Evolutionary conservation across 2,888 invertebrate genomes (phyloP), one percentile per base, ranked within the genome.

Genomic region (Paralinhomoeus sp.): DNA sequence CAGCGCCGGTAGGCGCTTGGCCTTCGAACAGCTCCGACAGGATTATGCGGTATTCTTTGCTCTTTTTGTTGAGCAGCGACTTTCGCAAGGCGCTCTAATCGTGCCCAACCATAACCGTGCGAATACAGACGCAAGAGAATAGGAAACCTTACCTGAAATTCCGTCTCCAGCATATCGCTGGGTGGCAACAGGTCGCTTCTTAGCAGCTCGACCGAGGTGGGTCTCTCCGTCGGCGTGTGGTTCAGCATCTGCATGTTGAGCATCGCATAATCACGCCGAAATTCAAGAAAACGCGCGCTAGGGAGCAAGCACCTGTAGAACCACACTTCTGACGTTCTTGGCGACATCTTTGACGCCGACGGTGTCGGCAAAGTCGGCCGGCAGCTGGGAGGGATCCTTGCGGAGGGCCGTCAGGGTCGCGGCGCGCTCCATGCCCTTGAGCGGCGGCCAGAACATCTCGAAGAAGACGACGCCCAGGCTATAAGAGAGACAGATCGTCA

Each of bases 391-490:
- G 18, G 77, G 73, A 39, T 73, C 71, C 15, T 68, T 69, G 42
- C 91, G 69, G 33, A 91, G 60, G 44, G 75, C 74, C 1, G 73
- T 70, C 33, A 97, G 69, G 3, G 83, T 73, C 54, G 75, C 73
- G 20, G 77, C 76, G 47, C 91, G 69, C 64, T 93, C 93, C 81
- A 87, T 89, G 34, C 75, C 77, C 0, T 89, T 91, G 38, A 85
- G 69, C 0, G 83, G 78, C 18, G 74, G 75, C 60, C 81, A 80
- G 55, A 80, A 81, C 89, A 97, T 93, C 69, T 69, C 69, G 56
- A 69, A 70, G 49, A 69, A 64, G 13, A 69, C 67, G 20, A 69
- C 59, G 17, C 69, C 69, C 2, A 51, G 44, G 44, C 54, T 56
- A 43, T n/a, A n/a, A n/a, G n/a, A n/a, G n/a, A n/a, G n/a, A n/a